phyloP scores from a whole-genome alignment of 2,113 vertebrate genomes.

The Phylloscopus whistleri region DNA sequence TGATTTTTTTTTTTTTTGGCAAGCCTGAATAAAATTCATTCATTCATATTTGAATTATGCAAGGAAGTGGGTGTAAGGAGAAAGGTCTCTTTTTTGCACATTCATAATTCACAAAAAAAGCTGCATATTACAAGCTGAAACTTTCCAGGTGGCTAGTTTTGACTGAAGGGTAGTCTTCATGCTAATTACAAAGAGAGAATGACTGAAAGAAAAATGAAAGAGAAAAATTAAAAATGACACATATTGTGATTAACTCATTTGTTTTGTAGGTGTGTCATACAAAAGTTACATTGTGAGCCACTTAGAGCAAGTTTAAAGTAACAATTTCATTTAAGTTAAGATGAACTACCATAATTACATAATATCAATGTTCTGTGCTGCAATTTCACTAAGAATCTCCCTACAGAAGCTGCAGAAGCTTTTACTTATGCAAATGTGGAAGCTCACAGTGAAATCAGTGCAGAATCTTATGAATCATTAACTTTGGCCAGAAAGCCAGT shows the following conservation, averaged over 20 bases:
- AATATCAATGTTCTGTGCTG: slow-evolving; percentile 47
- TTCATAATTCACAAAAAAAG: slow-evolving; percentile 49
- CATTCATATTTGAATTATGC: slow-evolving; percentile 52
- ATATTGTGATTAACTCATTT: slow-evolving; percentile 66
- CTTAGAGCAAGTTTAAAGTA: slow-evolving; percentile 56
- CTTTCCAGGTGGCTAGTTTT: slow-evolving; percentile 68
- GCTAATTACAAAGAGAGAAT: slow-evolving; percentile 54
- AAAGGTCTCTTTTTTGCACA: slow-evolving; percentile 49
- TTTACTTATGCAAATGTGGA: slow-evolving; percentile 37
- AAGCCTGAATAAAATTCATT: slow-evolving; percentile 56
- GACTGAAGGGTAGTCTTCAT: slow-evolving; percentile 58
- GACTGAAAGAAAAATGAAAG: slow-evolving; percentile 48
- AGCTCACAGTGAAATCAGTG: neutral
- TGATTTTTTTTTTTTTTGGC: neutral
- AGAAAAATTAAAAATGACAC: slow-evolving; percentile 51
- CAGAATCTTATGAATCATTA: slow-evolving; percentile 34
- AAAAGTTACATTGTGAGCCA: slow-evolving; percentile 48
- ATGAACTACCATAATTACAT: slow-evolving; percentile 42
- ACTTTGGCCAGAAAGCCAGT: neutral
- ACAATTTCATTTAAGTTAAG: slow-evolving; percentile 44
- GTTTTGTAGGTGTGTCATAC: slow-evolving; percentile 57
- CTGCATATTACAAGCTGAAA: slow-evolving; percentile 61
- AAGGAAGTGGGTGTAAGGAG: slow-evolving; percentile 16
- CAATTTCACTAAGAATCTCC: slow-evolving; percentile 21
- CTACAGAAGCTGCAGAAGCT: slow-evolving; percentile 22